Evolutionary conservation across 2,888 invertebrate genomes (phyloP).

Genomic region (Lysandra coridon): DNA sequence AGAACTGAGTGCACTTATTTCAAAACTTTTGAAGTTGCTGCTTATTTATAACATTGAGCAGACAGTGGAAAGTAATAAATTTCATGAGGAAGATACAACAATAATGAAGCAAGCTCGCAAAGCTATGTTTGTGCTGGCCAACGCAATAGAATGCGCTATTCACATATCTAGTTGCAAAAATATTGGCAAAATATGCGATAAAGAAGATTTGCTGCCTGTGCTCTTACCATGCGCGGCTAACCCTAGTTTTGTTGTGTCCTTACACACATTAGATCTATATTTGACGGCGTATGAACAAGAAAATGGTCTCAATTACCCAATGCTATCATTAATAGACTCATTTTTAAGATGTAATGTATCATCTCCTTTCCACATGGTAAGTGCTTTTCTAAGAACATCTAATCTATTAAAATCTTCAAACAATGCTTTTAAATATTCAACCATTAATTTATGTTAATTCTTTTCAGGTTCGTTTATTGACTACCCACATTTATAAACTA

Average conservation of each 20-base stretch:
- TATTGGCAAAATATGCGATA: constrained; percentile 68
- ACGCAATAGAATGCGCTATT: constrained; percentile 80
- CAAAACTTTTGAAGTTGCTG: constrained; percentile 54
- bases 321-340: constrained; percentile 73
- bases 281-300: constrained; percentile 72
- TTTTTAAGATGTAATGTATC: constrained; percentile 82
- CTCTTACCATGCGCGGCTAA: constrained; percentile 70
- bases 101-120: constrained; percentile 62
- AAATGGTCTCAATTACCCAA: constrained; percentile 63
- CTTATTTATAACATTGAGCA: constrained; percentile 59
- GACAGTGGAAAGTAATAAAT: constrained; percentile 53
- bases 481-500: constrained; percentile 86
- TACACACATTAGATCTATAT: constrained; percentile 79
- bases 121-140: constrained; percentile 78
- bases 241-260: constrained; percentile 68
- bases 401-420: neutral
- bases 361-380: constrained; percentile 85
- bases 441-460: constrained; percentile 19
- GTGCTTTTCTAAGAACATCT: constrained; percentile 43
- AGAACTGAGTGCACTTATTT: constrained; percentile 59
- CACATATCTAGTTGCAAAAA: constrained; percentile 77
- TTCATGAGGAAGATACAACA: constrained; percentile 57
- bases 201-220: constrained; percentile 63
- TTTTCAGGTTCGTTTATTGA: constrained; percentile 84
- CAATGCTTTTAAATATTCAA: neutral